These are phyloP conservation scores for Gnatocerus cornutus DNA, from an alignment of 2,888 invertebrate genomes.

Conservation along the genomic window DNA sequence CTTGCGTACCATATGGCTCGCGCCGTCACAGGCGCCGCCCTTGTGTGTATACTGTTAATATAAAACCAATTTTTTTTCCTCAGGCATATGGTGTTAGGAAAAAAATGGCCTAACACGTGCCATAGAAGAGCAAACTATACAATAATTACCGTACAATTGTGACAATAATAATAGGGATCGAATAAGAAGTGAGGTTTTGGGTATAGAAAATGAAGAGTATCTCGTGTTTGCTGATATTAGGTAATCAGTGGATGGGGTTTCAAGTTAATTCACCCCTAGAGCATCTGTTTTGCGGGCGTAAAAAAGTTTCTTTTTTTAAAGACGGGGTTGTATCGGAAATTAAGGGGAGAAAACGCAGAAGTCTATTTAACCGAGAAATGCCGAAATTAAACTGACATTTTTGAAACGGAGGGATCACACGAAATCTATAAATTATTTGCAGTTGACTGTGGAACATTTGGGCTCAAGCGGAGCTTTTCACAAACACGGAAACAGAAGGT, in stretches of 20 bases:
- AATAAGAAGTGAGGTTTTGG: conserved; percentile 12
- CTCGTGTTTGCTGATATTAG: conserved; percentile 22
- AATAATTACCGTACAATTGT: conserved; percentile 36
- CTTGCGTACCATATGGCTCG: conserved; percentile 44
- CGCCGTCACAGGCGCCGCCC: conserved; percentile 42
- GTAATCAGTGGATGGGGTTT: conserved; percentile 19
- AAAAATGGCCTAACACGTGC: conserved; percentile 39
- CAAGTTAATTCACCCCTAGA: conserved; percentile 22
- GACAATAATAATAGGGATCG: conserved; percentile 32
- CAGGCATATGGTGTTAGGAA: conserved; percentile 41
- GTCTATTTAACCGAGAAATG: conserved; percentile 27
- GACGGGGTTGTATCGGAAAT: conserved; percentile 21
- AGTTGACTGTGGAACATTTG: conserved; percentile 2
- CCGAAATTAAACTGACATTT: conserved; percentile 25
- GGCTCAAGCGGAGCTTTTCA: not conserved
- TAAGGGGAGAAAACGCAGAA: conserved; percentile 11
- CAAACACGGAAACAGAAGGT: not conserved
- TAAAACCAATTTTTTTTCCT: conserved; percentile 37
- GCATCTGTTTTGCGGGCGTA: conserved; percentile 33
- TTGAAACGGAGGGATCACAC: conserved; percentile 2
- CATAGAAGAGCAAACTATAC: conserved; percentile 29
- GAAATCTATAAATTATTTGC: conserved; percentile 13
- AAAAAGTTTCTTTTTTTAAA: conserved; percentile 36
- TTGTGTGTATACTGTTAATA: conserved; percentile 34
- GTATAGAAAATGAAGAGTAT: conserved; percentile 11